Evolutionary conservation across 2,113 vertebrate species (phyloP).

Genomic region (Mastomys natalensis): DNA sequence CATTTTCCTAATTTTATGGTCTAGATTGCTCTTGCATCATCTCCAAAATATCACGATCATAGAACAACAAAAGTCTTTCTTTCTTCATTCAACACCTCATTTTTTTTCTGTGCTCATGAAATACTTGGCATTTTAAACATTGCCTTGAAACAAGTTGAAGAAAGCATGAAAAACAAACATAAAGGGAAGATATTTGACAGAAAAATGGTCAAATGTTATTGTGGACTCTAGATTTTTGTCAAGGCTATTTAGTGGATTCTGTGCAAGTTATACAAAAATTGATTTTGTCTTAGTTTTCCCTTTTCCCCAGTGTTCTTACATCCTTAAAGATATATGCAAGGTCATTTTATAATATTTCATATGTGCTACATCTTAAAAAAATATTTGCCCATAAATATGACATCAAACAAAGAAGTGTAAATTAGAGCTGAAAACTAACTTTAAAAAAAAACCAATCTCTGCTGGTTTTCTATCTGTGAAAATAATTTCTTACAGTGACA

Average conservation of each 20-base stretch:
- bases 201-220: background rate
- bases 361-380: background rate
- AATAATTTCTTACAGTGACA: background rate
- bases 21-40: background rate
- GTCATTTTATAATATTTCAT: background rate
- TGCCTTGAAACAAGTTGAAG: background rate
- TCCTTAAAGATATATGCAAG: background rate
- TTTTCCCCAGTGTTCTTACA: background rate
- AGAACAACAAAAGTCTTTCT: background rate
- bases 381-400: background rate
- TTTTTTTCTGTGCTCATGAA: background rate
- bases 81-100: background rate
- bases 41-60: background rate
- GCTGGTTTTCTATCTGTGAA: background rate
- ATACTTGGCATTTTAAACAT: background rate
- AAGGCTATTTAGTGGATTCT: background rate
- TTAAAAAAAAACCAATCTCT: background rate
- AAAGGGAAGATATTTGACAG: background rate
- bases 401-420: background rate
- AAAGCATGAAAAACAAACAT: background rate
- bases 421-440: background rate
- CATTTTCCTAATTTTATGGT: background rate
- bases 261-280: background rate
- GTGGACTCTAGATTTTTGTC: background rate
- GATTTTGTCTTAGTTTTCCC: background rate